phyloP scores from a whole-genome alignment of 2,797 vertebrate genomes.

The Chelon auratus region DNA sequence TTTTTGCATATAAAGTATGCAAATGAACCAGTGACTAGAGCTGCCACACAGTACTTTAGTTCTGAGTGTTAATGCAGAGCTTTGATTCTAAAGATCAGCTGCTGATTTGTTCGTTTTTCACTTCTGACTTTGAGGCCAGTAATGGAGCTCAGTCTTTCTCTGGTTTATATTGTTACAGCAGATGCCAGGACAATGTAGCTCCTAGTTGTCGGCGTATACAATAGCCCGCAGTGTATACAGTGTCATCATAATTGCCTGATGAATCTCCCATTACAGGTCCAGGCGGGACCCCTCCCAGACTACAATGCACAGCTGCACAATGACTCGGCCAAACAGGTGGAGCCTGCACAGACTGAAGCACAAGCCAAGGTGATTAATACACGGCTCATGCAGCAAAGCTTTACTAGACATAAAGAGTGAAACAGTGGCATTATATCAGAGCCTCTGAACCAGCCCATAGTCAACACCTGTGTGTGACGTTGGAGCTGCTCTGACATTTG shows the following conservation, averaged over 20 bases:
- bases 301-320: slow-evolving; percentile 83
- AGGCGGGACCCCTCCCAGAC: slow-evolving; percentile 84
- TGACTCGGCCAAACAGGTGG: slow-evolving; percentile 82
- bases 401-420: slow-evolving; percentile 4
- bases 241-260: slow-evolving; percentile 63
- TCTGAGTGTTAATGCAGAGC: neutral
- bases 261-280: slow-evolving; percentile 76
- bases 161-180: slow-evolving; percentile 45
- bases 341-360: slow-evolving; percentile 83
- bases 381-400: slow-evolving; percentile 1
- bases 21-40: neutral
- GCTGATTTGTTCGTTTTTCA: neutral
- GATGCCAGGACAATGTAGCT: slow-evolving; percentile 38
- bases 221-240: slow-evolving; percentile 42
- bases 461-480: slow-evolving; percentile 17
- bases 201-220: slow-evolving; percentile 38
- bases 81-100: slow-evolving; percentile 12
- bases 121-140: slow-evolving; percentile 14
- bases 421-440: slow-evolving; percentile 4
- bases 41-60: neutral
- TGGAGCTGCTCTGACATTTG: slow-evolving; percentile 51
- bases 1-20: neutral
- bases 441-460: neutral
- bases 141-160: slow-evolving; percentile 32
- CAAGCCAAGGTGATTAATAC: slow-evolving; percentile 83